Percentiles rank a stretch among this genome's conserved stretches.
Conservation (phyloP, 2,113 vertebrate genomes). For the Poeciliopsis occidentalis region DNA sequence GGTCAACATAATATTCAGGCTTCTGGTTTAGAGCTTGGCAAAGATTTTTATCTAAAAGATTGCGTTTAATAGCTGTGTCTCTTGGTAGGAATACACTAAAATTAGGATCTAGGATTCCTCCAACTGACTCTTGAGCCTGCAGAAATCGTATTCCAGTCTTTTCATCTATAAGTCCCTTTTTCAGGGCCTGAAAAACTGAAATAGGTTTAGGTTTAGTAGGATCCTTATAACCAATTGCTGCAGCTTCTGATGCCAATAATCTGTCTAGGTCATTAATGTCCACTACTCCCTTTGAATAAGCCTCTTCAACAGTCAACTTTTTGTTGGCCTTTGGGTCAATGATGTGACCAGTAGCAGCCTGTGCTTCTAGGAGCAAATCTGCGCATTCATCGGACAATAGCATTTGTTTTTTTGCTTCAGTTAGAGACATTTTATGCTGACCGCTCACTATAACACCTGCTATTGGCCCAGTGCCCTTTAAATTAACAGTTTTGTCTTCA, state of each 20-base stretch:
- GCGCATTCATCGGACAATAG: conserved; percentile 84
- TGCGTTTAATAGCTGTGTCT: conserved; percentile 86
- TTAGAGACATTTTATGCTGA: conserved; percentile 85
- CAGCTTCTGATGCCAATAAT: conserved; percentile 89
- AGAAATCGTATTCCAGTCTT: conserved; percentile 86
- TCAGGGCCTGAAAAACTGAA: conserved; percentile 88
- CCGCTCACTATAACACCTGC: conserved; percentile 81
- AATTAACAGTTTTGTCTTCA: conserved; percentile 85
- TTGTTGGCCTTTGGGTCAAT: conserved; percentile 88
- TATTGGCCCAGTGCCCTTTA: conserved; percentile 91
- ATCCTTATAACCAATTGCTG: conserved; percentile 88
- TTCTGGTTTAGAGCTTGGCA: conserved; percentile 81
- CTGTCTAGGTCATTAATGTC: conserved; percentile 85
- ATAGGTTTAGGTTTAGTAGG: conserved; percentile 84
- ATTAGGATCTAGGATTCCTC: conserved; percentile 91
- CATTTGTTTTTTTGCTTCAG: conserved; percentile 88
- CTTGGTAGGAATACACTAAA: conserved; percentile 91
- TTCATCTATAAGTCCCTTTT: conserved; percentile 86
- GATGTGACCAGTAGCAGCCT: conserved; percentile 92
- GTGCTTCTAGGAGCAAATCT: conserved; percentile 89
- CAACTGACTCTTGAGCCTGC: conserved; percentile 90
- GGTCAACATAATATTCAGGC: conserved; percentile 88
- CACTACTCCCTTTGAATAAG: conserved; percentile 85
- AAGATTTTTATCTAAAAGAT: conserved; percentile 87
- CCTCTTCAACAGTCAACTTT: conserved; percentile 86